These are phyloP conservation scores for Campaea margaritaria DNA, from an alignment of 2,888 invertebrate species.

Conservation along the genomic window DNA sequence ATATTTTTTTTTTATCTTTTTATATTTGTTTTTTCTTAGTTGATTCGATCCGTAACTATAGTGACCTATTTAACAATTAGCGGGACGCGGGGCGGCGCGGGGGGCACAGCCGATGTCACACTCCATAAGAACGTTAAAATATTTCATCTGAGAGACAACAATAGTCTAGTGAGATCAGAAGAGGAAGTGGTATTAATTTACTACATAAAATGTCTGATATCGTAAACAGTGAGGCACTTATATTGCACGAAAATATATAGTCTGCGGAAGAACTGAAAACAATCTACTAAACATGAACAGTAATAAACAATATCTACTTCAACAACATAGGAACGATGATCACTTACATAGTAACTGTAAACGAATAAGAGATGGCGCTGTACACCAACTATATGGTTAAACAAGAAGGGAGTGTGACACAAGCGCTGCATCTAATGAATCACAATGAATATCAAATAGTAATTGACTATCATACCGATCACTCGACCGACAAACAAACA, in stretches of 20 bases:
- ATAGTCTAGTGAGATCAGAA: conserved; percentile 22
- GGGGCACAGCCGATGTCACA: conserved; percentile 50
- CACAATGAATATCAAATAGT: conserved; percentile 57
- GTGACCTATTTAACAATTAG: conserved; percentile 69
- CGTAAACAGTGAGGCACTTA: conserved; percentile 6
- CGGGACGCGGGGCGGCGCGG: conserved; percentile 64
- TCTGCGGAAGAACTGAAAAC: conserved; percentile 16
- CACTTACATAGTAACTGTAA: conserved; percentile 3
- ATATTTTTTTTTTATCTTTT: conserved; percentile 50
- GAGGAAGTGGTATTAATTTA: conserved; percentile 3
- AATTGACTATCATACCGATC: conserved; percentile 78
- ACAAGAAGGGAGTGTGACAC: conserved; percentile 48
- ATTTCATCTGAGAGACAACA: conserved; percentile 15
- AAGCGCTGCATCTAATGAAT: conserved; percentile 46
- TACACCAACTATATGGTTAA: background rate
- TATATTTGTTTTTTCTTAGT: conserved; percentile 61
- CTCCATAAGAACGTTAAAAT: conserved; percentile 28
- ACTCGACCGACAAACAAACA: conserved; percentile 36
- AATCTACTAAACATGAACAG: conserved; percentile 9
- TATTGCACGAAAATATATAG: conserved; percentile 28
- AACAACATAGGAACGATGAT: conserved; percentile 18
- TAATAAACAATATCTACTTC: conserved; percentile 18
- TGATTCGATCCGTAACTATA: conserved; percentile 73
- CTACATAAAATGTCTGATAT: conserved; percentile 2
- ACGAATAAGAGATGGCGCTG: conserved; percentile 14